Evolutionary conservation across 2,113 vertebrate species (phyloP).

Genomic region (Microtus pennsylvanicus): DNA sequence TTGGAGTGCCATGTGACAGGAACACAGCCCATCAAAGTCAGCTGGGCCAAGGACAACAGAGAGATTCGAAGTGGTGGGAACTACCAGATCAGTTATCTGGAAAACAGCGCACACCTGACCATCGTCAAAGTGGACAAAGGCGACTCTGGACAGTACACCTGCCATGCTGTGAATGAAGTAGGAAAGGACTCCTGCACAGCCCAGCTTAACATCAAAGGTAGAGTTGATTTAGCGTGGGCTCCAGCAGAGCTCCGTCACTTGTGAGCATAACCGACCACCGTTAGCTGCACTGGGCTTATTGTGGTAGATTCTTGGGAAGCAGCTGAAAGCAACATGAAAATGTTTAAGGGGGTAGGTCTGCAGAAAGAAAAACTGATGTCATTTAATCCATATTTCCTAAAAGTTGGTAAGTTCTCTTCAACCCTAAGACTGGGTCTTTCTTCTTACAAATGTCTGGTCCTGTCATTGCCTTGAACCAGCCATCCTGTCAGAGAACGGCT

Average conservation of each 20-base stretch:
- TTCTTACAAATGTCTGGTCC: slow-evolving; percentile 42
- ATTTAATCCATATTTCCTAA: slow-evolving; percentile 19
- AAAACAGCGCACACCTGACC: slow-evolving; percentile 91
- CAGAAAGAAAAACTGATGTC: background rate
- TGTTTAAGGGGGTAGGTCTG: background rate
- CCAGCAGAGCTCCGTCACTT: background rate
- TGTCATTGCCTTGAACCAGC: background rate
- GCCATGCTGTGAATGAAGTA: slow-evolving; percentile 94
- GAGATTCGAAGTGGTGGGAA: slow-evolving; percentile 95
- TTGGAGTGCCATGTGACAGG: slow-evolving; percentile 96
- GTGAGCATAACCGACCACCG: background rate
- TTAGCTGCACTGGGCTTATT: background rate
- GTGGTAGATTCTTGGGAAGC: background rate
- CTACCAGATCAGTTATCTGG: slow-evolving; percentile 94
- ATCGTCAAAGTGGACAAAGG: slow-evolving; percentile 92
- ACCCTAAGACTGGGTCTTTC: background rate
- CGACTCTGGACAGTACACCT: slow-evolving; percentile 94
- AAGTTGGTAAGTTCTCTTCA: background rate
- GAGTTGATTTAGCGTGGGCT: background rate
- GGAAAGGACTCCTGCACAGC: slow-evolving; percentile 95
- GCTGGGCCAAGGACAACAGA: slow-evolving; percentile 96
- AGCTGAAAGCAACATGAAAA: background rate
- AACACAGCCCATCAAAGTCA: slow-evolving; percentile 95
- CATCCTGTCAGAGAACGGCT: background rate
- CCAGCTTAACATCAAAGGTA: slow-evolving; percentile 96